phyloP scores from a whole-genome alignment of 2,113 vertebrate species.

The Felis chaus region DNA sequence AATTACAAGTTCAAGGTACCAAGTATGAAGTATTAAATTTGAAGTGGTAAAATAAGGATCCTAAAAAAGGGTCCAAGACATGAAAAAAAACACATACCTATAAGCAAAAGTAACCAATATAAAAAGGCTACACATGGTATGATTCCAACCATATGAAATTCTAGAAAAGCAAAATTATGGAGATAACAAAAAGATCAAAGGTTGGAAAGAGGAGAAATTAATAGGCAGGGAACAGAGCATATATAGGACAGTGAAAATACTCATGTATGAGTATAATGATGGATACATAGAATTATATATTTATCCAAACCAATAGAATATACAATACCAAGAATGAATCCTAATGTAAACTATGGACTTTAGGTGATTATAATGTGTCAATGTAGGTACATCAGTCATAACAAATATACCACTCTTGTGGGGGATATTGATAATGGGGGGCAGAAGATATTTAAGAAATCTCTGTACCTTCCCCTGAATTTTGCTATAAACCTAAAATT shows the following conservation, averaged over 20 bases:
- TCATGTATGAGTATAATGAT: not conserved
- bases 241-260: not conserved
- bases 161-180: not conserved
- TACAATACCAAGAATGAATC: not conserved
- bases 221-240: not conserved
- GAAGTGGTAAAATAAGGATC: not conserved
- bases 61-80: not conserved
- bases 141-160: not conserved
- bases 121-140: not conserved
- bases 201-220: not conserved
- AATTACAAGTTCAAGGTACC: not conserved
- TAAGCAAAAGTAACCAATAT: not conserved
- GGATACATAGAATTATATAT: not conserved
- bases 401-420: not conserved
- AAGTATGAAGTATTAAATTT: not conserved
- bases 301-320: not conserved
- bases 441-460: too few relatives aligned
- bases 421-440: too few relatives aligned
- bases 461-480: too few relatives aligned
- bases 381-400: not conserved
- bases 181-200: not conserved
- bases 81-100: not conserved
- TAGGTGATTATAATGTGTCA: not conserved
- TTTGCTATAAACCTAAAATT: not conserved
- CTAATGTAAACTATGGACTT: not conserved